phyloP scores from a whole-genome alignment of 2,113 vertebrate species.

The Cromileptes altivelis region DNA sequence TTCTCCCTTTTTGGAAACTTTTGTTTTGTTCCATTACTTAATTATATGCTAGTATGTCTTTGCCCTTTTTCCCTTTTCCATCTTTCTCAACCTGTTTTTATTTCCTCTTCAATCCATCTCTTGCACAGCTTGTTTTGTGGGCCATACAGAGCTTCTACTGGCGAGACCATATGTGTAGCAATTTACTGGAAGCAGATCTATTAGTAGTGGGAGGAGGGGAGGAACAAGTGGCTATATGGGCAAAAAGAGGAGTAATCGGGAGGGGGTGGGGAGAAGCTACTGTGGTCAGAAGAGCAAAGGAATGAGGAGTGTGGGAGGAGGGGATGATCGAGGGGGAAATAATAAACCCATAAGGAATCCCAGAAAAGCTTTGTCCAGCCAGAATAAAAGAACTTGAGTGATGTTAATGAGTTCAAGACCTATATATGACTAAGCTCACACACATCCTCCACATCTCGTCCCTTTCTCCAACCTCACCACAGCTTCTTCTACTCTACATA shows the following conservation, averaged over 20 bases:
- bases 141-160: constrained; percentile 50
- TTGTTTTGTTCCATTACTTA: neutral
- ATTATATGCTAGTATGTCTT: neutral
- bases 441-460: neutral
- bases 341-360: neutral
- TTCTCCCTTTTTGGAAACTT: no score
- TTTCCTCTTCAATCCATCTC: constrained; percentile 8
- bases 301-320: constrained; percentile 8
- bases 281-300: constrained; percentile 39
- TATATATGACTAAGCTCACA: neutral
- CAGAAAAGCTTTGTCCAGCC: neutral
- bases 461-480: neutral
- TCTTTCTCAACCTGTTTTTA: constrained; percentile 3
- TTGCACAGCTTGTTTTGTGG: constrained; percentile 40
- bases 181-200: constrained; percentile 53
- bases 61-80: neutral
- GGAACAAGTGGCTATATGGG: constrained; percentile 35
- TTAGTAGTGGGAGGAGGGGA: constrained; percentile 40
- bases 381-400: neutral
- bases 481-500: neutral
- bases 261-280: constrained; percentile 16
- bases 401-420: constrained; percentile 5
- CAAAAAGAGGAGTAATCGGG: constrained; percentile 22
- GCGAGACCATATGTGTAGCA: constrained; percentile 59
- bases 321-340: neutral